A percentile compares a stretch with the other conserved stretches of the same genome.
Evolutionary conservation across 1,140 invertebrate genomes (phyloP).

Genomic region (Kradibia gibbosae): DNA sequence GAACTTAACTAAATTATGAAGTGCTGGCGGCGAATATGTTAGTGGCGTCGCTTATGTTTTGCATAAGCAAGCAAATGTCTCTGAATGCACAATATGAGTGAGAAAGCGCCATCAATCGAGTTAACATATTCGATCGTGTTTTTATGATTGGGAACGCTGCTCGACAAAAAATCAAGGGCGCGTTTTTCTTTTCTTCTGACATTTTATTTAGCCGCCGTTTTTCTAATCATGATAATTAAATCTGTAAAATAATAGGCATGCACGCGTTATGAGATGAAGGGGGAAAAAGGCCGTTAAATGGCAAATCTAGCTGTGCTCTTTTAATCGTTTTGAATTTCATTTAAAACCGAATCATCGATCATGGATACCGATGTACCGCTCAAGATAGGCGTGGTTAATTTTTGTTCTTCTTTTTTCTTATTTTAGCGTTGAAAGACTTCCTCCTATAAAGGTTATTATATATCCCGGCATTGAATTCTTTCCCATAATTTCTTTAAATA

Average conservation of each 20-base stretch:
- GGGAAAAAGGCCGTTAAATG: too few species aligned
- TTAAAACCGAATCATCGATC: neutral
- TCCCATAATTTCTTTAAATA: neutral
- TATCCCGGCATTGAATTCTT: neutral
- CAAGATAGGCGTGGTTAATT: neutral
- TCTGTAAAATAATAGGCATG: too few species aligned
- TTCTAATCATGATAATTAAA: too few species aligned
- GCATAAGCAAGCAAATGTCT: neutral
- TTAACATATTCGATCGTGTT: neutral
- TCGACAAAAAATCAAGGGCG: too few species aligned
- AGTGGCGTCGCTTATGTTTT: neutral
- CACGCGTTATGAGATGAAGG: too few species aligned
- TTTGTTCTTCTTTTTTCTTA: too few species aligned
- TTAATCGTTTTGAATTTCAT: neutral
- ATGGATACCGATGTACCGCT: neutral
- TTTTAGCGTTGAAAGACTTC: neutral
- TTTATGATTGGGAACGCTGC: too few species aligned
- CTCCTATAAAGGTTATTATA: neutral
- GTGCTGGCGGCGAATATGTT: neutral
- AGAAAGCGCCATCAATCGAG: neutral
- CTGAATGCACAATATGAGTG: neutral
- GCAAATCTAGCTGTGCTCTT: too few species aligned
- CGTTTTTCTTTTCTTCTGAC: too few species aligned
- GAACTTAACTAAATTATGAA: neutral
- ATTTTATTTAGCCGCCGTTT: too few species aligned